These are phyloP conservation scores for Carabus problematicus DNA, from an alignment of 2,888 invertebrate species.

Conservation along the genomic window DNA sequence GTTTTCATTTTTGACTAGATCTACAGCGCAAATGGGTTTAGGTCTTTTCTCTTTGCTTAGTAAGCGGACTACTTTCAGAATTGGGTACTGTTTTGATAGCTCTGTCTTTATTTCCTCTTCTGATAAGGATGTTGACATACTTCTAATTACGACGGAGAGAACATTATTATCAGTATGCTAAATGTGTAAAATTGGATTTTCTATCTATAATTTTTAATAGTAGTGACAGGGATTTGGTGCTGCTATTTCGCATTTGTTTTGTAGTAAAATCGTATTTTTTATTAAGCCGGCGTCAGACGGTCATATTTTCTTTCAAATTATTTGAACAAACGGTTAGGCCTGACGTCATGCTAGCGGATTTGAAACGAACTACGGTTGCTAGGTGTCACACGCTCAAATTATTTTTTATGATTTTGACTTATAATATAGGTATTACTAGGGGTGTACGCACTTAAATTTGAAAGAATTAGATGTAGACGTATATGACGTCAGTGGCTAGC, in stretches of 20 bases:
- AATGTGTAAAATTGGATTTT: constrained; percentile 12
- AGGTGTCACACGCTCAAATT: too few relatives aligned
- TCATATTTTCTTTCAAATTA: too few relatives aligned
- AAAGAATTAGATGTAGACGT: too few relatives aligned
- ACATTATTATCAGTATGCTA: neutral
- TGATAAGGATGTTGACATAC: neutral
- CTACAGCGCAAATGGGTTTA: constrained; percentile 24
- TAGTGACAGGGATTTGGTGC: neutral
- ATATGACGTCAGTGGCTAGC: too few relatives aligned
- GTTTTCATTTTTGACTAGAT: constrained; percentile 27
- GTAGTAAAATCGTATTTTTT: constrained; percentile 21
- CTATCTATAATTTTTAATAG: constrained; percentile 9
- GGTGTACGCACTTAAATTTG: too few relatives aligned
- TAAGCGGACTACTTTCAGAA: neutral
- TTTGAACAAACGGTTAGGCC: too few relatives aligned
- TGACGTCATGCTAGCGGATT: too few relatives aligned
- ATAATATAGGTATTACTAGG: too few relatives aligned
- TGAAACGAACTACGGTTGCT: too few relatives aligned
- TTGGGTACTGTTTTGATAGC: neutral
- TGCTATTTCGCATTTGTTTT: neutral
- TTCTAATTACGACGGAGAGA: constrained; percentile 14
- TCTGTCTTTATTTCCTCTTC: constrained; percentile 15
- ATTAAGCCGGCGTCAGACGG: too few relatives aligned
- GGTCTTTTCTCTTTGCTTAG: constrained; percentile 19
- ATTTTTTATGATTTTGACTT: too few relatives aligned